phyloP scores from a whole-genome alignment of 2,797 vertebrate genomes.

The Apogon hyalosoma region DNA sequence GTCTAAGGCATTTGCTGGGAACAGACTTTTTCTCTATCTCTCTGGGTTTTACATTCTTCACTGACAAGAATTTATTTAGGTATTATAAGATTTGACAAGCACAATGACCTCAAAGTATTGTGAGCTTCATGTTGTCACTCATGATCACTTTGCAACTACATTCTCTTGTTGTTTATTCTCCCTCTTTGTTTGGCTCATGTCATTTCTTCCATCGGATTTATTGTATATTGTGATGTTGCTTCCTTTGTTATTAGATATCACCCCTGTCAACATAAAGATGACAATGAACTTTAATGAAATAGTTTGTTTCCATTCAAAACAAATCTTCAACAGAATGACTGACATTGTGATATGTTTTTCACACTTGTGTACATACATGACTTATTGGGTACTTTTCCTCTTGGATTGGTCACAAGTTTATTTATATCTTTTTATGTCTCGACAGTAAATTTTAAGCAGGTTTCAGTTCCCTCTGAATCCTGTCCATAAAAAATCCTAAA shows the following conservation, averaged over 20 bases:
- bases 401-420: too few species aligned
- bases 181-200: constrained; percentile 33
- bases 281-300: constrained; percentile 50
- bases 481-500: neutral
- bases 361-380: too few species aligned
- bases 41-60: constrained; percentile 8
- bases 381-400: too few species aligned
- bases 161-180: constrained; percentile 44
- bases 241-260: constrained; percentile 47
- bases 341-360: too few species aligned
- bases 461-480: too few species aligned
- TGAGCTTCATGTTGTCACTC: constrained; percentile 33
- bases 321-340: constrained; percentile 4
- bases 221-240: constrained; percentile 34
- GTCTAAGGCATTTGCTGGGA: constrained; percentile 15
- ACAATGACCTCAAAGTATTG: constrained; percentile 41
- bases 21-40: constrained; percentile 9
- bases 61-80: constrained; percentile 41
- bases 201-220: constrained; percentile 37
- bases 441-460: too few species aligned
- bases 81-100: constrained; percentile 45
- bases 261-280: constrained; percentile 50
- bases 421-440: too few species aligned
- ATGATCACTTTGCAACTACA: constrained; percentile 22
- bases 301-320: constrained; percentile 49